These are phyloP conservation scores for Holothuria scabra DNA, from an alignment of 53 echinoderm and acorn worm genomes.

Conservation along the genomic window DNA sequence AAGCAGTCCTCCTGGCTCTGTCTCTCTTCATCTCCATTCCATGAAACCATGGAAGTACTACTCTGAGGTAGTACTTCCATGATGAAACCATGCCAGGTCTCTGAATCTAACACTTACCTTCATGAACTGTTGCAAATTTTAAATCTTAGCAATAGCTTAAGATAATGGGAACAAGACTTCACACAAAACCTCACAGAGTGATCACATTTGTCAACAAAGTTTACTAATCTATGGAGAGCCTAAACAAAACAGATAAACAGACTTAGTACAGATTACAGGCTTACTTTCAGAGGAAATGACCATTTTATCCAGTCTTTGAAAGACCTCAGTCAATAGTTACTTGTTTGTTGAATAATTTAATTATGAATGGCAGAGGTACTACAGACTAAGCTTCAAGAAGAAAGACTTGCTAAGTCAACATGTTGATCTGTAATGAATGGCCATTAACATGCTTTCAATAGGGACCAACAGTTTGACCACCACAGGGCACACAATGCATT, in stretches of 20 bases:
- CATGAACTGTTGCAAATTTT: too few relatives aligned
- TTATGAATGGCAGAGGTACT: slow-evolving; percentile 24
- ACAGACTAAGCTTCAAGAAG: not conserved
- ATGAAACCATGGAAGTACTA: too few relatives aligned
- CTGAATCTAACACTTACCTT: too few relatives aligned
- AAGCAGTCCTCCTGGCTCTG: too few relatives aligned
- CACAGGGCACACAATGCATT: too few relatives aligned
- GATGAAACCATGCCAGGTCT: too few relatives aligned
- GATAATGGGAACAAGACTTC: not conserved
- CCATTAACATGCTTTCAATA: slow-evolving; percentile 15
- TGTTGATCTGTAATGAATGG: not conserved
- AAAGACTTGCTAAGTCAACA: slow-evolving; percentile 9
- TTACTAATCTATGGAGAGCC: not conserved
- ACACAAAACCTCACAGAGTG: not conserved
- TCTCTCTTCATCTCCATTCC: too few relatives aligned
- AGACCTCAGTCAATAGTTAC: not conserved
- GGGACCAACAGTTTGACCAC: too few relatives aligned
- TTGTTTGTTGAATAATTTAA: slow-evolving; percentile 31
- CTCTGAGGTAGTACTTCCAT: too few relatives aligned
- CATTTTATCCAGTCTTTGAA: not conserved
- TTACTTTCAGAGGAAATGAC: not conserved
- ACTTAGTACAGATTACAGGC: slow-evolving; percentile 26
- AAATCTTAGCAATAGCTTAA: too few relatives aligned
- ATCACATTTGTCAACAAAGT: not conserved
- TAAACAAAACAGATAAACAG: slow-evolving; percentile 30